phyloP scores from a whole-genome alignment of 2,888 invertebrate species.

The Marronus borbonicus region DNA sequence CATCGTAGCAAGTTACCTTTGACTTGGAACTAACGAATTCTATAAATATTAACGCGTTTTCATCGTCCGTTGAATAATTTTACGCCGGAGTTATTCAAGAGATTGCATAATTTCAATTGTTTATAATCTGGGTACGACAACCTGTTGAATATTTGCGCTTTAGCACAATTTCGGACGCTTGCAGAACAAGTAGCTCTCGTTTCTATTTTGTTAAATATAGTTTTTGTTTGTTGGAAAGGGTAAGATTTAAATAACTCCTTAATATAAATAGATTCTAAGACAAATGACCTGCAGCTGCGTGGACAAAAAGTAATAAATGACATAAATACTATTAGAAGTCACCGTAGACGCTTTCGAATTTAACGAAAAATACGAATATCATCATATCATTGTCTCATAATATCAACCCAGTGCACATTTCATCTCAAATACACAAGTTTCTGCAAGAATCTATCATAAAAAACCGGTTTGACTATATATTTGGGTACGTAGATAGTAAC shows the following conservation, averaged over 20 bases:
- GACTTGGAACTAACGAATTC: neutral
- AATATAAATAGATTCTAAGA: slow-evolving; percentile 44
- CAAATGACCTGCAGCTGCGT: slow-evolving; percentile 49
- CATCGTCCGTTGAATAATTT: neutral
- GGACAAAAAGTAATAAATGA: slow-evolving; percentile 39
- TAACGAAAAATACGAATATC: slow-evolving; percentile 8
- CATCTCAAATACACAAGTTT: neutral
- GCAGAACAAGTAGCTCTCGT: slow-evolving; percentile 9
- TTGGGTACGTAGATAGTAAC: slow-evolving; percentile 20
- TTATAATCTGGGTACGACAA: slow-evolving; percentile 35
- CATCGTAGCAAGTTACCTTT: neutral
- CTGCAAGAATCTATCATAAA: slow-evolving; percentile 41
- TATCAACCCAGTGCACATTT: neutral
- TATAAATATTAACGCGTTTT: neutral
- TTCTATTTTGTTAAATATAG: slow-evolving; percentile 24
- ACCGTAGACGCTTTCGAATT: neutral
- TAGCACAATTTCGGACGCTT: neutral
- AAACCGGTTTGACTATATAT: slow-evolving; percentile 39
- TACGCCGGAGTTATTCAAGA: neutral
- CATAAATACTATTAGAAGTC: slow-evolving; percentile 20
- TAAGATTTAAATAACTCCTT: slow-evolving; percentile 42
- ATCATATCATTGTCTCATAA: neutral
- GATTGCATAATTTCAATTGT: slow-evolving; percentile 43
- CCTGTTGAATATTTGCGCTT: slow-evolving; percentile 35
- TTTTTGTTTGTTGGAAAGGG: slow-evolving; percentile 25